Evolutionary conservation across 2,113 vertebrate species (phyloP), one percentile per base, ranked within the genome.

Genomic region (Brienomyrus brachyistius): DNA sequence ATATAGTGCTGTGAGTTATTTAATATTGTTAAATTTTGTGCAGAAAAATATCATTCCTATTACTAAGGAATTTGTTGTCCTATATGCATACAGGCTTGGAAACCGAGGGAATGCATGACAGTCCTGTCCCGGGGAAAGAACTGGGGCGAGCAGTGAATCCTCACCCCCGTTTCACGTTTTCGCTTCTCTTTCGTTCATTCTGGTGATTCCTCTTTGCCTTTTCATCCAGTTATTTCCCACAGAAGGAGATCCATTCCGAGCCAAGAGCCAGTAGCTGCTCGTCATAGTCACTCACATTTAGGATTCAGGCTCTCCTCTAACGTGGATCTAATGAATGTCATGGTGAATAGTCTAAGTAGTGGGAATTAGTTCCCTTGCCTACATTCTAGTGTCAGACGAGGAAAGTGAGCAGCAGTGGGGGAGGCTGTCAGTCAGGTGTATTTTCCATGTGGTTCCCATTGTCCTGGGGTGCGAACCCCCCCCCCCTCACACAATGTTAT

Each of bases 371-470:
- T 96, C 97, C 97, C 96, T 96, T 97, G 93, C 96, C 98, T 99
- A 99, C 98, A 99, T 99, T 99, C 98, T 99, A 99, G 97, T 98
- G 98, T 99, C 98, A 96, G 97, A 98, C 98, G 98, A 97, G 97
- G 97, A 96, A 92, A 95, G 94, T 94, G 96, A 97, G 97, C 97
- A 97, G 97, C 96, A 91, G 95, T 93, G 93, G 94, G 95, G 93
- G 97, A 95, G 97, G 97, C 94, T 96, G 97, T 96, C 96, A 91
- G 96, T 97, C 95, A 54, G 92, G 91, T 93, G 92, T 92, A 51
- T 77, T 52, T 66, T 48, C 51, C 11, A 23, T 11, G 52, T 56
- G 47, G 59, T 88, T 88, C 86, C 77, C 66, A 88, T 88, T 90
- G 89, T 88, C 66, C 66, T 35, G 90, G 90, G 91, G 83, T 4